Evolutionary conservation across 2,113 vertebrate species (phyloP), one percentile per base, ranked within the genome.

Genomic region (Theropithecus gelada): DNA sequence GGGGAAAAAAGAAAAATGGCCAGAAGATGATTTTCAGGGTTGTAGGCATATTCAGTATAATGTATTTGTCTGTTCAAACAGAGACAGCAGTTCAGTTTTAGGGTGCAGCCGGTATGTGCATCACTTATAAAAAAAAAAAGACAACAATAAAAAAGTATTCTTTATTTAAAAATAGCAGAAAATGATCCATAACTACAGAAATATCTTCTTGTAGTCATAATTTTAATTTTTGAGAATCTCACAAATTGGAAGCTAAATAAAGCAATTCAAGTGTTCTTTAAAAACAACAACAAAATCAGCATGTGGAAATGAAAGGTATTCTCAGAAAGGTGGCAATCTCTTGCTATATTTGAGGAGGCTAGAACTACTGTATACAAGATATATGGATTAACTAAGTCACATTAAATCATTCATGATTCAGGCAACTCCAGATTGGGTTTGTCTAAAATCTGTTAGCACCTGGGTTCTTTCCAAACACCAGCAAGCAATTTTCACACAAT

Each of bases 31-130:
- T 30, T 40, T 75, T 90, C n/a, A 68, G 11, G 25, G 6, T 61
- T 75, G 5, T 35, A 66, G 25, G 3, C 70, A 4, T 98, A 98
- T 99, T 98, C 98, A 95, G 97, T 98, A 92, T 98, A 98, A 98
- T 97, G 98, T 98, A 97, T 99, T 99, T 98, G 97, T 98, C 98
- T 98, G 97, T 99, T 98, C 98, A 98, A 98, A 99, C 98, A 96
- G 94, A 88, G 98, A 99, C 99, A 98, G 96, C 99, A 98, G 98
- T 98, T 99, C 98, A 98, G 97, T 98, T 99, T 99, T 98, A 99
- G 99, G 99, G 99, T 99, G 99, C 99, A 99, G 97, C 98, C 98
- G 97, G 98, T 99, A 97, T 99, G 99, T 99, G 98, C 98, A 98
- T 98, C 97, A 98, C 97, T 92, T 99, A 99, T 99, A 99, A 98